A percentile compares a stretch with the other conserved stretches of the same genome.
These are phyloP conservation scores for Cetonia aurata DNA, from an alignment of 2,888 invertebrate genomes.

Conservation along the genomic window DNA sequence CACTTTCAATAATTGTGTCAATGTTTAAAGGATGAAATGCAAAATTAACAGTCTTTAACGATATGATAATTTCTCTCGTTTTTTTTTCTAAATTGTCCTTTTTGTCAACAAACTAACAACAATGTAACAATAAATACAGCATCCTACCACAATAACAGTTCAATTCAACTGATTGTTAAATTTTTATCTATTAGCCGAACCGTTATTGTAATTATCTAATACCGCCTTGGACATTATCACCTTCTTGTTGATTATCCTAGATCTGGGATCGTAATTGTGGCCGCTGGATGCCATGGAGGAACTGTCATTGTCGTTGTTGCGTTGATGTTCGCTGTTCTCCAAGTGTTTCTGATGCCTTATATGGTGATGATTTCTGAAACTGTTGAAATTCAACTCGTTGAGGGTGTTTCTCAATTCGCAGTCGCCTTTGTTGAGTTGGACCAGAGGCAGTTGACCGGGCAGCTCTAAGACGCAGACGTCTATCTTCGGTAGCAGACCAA, in stretches of 20 bases:
- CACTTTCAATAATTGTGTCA: constrained; percentile 4
- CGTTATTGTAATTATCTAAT: constrained; percentile 52
- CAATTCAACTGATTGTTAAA: neutral
- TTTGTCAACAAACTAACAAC: constrained; percentile 30
- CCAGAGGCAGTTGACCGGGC: constrained; percentile 24
- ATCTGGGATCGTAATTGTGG: constrained; percentile 53
- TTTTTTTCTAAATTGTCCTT: constrained; percentile 8
- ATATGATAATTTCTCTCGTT: constrained; percentile 6
- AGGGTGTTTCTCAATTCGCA: constrained; percentile 22
- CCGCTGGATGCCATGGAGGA: neutral
- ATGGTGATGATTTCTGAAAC: constrained; percentile 50
- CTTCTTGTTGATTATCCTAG: constrained; percentile 56
- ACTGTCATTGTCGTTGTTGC: neutral
- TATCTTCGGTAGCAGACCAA: constrained; percentile 64
- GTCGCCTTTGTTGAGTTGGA: constrained; percentile 16
- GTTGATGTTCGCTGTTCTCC: constrained; percentile 16
- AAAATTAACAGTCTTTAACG: constrained; percentile 23
- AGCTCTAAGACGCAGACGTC: constrained; percentile 65
- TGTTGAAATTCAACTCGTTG: constrained; percentile 10
- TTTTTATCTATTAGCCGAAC: constrained; percentile 54
- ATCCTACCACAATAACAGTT: neutral
- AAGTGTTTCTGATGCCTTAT: constrained; percentile 61
- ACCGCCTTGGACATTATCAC: constrained; percentile 57
- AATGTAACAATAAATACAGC: constrained; percentile 9
- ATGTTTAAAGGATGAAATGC: constrained; percentile 18